A percentile compares a stretch with the other conserved stretches of the same genome.
phyloP scores from a whole-genome alignment of 2,888 invertebrate genomes.

The Silvanus unidentatus region DNA sequence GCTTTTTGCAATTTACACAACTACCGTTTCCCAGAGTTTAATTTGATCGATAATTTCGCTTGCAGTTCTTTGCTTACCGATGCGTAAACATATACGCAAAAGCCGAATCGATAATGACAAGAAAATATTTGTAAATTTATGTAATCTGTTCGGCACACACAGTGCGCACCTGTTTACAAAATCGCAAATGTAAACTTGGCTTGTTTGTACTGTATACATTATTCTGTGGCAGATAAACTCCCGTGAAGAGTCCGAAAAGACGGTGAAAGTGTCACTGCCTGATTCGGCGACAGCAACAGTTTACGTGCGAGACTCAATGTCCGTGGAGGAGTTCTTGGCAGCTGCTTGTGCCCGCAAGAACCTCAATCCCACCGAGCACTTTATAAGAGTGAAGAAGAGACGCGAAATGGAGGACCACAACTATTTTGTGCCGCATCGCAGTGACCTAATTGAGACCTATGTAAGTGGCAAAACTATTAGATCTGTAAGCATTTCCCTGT shows the following conservation, averaged over 20 bases:
- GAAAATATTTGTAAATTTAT: too few species aligned
- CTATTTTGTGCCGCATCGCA: slow-evolving; percentile 92
- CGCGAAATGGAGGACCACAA: slow-evolving; percentile 93
- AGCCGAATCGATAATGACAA: too few species aligned
- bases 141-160: too few species aligned
- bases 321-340: slow-evolving; percentile 91
- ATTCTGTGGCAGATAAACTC: slow-evolving; percentile 62
- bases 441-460: slow-evolving; percentile 91
- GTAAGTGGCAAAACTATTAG: slow-evolving; percentile 56
- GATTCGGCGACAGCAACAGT: slow-evolving; percentile 79
- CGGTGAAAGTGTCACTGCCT: slow-evolving; percentile 83
- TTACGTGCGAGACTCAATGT: slow-evolving; percentile 85
- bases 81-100: too few species aligned
- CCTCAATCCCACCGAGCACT: slow-evolving; percentile 91
- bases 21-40: too few species aligned
- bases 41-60: too few species aligned
- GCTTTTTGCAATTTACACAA: too few species aligned
- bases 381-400: slow-evolving; percentile 89
- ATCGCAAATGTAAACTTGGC: too few species aligned
- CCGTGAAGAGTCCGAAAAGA: slow-evolving; percentile 80
- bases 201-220: too few species aligned
- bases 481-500: background rate
- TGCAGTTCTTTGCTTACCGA: too few species aligned
- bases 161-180: too few species aligned
- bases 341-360: slow-evolving; percentile 88